Percentiles rank a stretch among this genome's conserved stretches.
phyloP scores from a whole-genome alignment of 2,888 invertebrate species.

The Tipula helvola region DNA sequence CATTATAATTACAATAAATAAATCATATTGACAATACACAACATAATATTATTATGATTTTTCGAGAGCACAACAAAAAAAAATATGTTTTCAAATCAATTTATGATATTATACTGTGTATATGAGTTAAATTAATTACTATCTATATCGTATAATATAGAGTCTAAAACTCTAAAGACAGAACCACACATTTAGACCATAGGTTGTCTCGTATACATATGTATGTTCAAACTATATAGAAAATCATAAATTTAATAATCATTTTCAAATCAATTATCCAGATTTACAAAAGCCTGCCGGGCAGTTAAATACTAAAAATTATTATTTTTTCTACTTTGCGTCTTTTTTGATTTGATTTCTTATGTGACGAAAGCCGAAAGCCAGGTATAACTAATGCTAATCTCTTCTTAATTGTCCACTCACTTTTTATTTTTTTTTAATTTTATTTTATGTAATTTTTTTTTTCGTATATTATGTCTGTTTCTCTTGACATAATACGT shows the following conservation, averaged over 20 bases:
- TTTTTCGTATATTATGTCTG: neutral
- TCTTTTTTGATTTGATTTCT: neutral
- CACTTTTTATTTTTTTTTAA: neutral
- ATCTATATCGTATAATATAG: neutral
- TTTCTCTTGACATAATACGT: neutral
- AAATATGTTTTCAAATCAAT: neutral
- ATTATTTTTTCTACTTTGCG: neutral
- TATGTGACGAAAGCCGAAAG: constrained; percentile 4
- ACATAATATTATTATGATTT: neutral
- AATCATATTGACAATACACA: neutral
- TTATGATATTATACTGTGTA: neutral
- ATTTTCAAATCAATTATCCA: neutral
- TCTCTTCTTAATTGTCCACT: constrained; percentile 4
- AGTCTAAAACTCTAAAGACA: neutral
- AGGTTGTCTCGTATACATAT: neutral
- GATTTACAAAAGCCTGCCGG: neutral
- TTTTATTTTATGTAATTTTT: neutral
- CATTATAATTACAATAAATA: neutral
- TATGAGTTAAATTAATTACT: neutral
- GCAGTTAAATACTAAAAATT: neutral
- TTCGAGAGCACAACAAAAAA: neutral
- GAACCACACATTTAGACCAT: neutral
- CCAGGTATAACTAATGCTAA: neutral
- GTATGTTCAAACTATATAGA: neutral
- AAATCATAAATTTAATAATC: neutral